These are phyloP conservation scores for Parapristionchus giblindavisi DNA, from an alignment of 2,888 invertebrate species.

Conservation along the genomic window DNA sequence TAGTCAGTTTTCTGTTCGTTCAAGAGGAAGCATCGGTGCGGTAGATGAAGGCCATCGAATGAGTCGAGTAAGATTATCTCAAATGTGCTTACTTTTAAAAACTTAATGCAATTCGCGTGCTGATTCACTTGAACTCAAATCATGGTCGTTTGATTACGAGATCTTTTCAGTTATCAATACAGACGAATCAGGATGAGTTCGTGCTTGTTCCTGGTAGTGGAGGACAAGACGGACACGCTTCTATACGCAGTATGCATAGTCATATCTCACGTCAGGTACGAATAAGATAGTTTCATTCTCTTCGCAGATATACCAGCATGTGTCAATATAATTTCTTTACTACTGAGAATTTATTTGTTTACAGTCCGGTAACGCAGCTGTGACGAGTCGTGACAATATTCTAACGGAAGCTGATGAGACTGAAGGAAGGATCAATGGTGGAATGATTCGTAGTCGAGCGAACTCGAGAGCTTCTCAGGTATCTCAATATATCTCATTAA, in stretches of 20 bases:
- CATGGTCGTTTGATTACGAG: not conserved
- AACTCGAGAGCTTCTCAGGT: slow-evolving; percentile 10
- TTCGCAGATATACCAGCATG: not conserved
- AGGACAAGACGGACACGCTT: slow-evolving; percentile 16
- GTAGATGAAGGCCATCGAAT: slow-evolving; percentile 15
- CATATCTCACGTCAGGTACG: slow-evolving; percentile 28
- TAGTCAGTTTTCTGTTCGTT: slow-evolving; percentile 22
- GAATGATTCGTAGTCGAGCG: not conserved
- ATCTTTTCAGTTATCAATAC: slow-evolving; percentile 45
- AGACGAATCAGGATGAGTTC: slow-evolving; percentile 49
- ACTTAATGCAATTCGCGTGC: not conserved
- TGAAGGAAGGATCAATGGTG: not conserved
- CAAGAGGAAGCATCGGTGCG: not conserved
- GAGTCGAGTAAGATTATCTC: not conserved
- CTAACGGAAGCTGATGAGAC: slow-evolving; percentile 30
- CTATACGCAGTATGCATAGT: slow-evolving; percentile 23
- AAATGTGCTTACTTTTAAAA: not conserved
- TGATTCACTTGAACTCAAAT: not conserved
- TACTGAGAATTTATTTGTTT: not conserved
- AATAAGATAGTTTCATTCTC: not conserved
- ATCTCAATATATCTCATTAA: not conserved
- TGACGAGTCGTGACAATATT: slow-evolving; percentile 27
- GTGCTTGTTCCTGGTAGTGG: slow-evolving; percentile 41
- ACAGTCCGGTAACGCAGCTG: slow-evolving; percentile 13
- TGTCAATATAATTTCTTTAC: not conserved